Base-by-base conservation (phyloP, 2,113 vertebrate genomes). In the Parotia lawesii region DNA sequence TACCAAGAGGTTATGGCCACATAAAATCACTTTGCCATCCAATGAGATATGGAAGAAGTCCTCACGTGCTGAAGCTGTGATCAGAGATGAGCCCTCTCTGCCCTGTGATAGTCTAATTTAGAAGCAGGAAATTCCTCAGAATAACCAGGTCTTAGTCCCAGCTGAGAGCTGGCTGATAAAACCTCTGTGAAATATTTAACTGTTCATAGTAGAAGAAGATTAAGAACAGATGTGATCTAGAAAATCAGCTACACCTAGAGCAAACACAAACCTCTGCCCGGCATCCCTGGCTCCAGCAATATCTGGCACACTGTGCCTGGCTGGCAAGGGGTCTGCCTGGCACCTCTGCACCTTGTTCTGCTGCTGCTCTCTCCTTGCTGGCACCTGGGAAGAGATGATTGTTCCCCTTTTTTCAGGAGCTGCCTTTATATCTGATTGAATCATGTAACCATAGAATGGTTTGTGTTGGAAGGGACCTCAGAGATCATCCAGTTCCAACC, bases 81-180 rank as follows among this genome's bases (percentile, higher is more conserved):
- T 44, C 2, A 2, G 56, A 85, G 57, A 85, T 25, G 37, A 74
- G 45, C 56, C 51, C 23, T 58, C 74, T 90, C 86, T 81, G 61
- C 45, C 35, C 47, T 86, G 38, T 37, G 53, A 89, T 40, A 93
- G 56, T 72, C 67, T 91, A 81, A 94, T 92, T 85, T 93, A 88
- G 70, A 94, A 93, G 89, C 85, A 96, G 96, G 83, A 96, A 96
- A 96, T 96, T 93, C 93, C 94, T 94, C 15, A 23, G 85, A 94
- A 91, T 89, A 96, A 86, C 67, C 93, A 94, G 64, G 60, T 91
- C 61, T 58, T 67, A 56, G 35, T 87, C 94, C 67, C 84, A 88
- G 47, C 67, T 60, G 87, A 94, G 89, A 94, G 62, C 71, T 91
- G 91, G 87, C 87, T 90, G 94, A 95, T 94, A 94, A 92, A 96